Conservation (phyloP, 2,888 invertebrate species). For the Trichopria drosophilae region DNA sequence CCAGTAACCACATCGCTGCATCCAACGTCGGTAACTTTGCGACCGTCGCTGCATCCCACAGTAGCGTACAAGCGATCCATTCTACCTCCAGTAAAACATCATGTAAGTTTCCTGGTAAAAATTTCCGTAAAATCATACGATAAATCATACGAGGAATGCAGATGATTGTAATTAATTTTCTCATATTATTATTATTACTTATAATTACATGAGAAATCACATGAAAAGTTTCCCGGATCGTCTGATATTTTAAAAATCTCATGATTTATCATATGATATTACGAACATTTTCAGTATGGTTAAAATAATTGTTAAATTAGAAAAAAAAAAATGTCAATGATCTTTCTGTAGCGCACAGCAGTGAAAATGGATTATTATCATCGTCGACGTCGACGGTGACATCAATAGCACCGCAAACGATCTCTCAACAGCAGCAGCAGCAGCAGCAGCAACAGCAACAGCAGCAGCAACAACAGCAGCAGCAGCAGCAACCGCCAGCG, state of each 20-base stretch:
- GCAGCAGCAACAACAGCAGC: constrained; percentile 43
- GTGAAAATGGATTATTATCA: constrained; percentile 57
- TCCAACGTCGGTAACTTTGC: constrained; percentile 65
- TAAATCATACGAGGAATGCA: too few relatives aligned
- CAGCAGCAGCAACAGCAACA: constrained; percentile 55
- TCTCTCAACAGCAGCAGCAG: constrained; percentile 50
- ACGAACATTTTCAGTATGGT: too few relatives aligned
- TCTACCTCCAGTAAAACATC: constrained; percentile 57
- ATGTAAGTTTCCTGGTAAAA: constrained; percentile 56
- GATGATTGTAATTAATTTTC: too few relatives aligned
- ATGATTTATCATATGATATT: too few relatives aligned
- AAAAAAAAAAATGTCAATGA: too few relatives aligned
- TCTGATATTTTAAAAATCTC: too few relatives aligned
- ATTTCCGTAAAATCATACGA: too few relatives aligned
- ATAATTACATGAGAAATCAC: too few relatives aligned
- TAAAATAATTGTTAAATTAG: too few relatives aligned
- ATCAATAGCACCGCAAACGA: constrained; percentile 54
- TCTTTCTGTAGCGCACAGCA: constrained; percentile 52
- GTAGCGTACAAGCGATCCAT: constrained; percentile 56
- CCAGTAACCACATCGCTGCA: constrained; percentile 55
- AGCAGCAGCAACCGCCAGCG: constrained; percentile 55
- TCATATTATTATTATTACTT: too few relatives aligned
- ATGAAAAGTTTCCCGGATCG: too few relatives aligned
- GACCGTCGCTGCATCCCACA: constrained; percentile 65
- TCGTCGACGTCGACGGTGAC: constrained; percentile 50